Base-by-base conservation (phyloP, 1,140 invertebrate species). In the Amyelois transitella region DNA sequence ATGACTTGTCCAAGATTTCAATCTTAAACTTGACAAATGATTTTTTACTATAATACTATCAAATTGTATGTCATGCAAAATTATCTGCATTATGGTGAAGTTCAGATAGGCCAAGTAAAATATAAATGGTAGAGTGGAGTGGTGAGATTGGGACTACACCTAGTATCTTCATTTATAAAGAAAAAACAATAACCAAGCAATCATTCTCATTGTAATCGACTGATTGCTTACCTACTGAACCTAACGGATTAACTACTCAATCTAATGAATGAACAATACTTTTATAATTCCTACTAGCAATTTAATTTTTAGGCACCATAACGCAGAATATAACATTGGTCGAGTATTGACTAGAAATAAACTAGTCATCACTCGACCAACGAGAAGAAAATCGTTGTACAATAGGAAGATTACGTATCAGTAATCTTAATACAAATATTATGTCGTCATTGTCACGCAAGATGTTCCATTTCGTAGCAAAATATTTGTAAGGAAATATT, bases 401-500 rank as follows among this genome's bases (percentile, higher is more conserved):
- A 66, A 66, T 58, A 25, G 21, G 0, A 38, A 58, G 60, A 60
- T 60, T 62, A 58, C 24, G 20, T 45, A 58, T 60, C 48, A 24
- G 43, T 49, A 19, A 51, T 56, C 43, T 53, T 51, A 53, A 60
- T 56, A 66, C 55, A 67, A 63, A 67, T 63, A 67, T 67, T 60
- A 55, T 67, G 61, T 58, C 55, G 51, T 55, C 50, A 63, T 67
- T 67, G 64, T 67, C 58, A 54, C 52, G 50, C 20, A 45, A 51
- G 44, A 53, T 55, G 50, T 64, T 59, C 28, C 44, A 51, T 53
- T 45, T 54, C 56, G 56, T 21, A 20, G 19, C 49, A 50, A 66
- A 63, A 63, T 63, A 58, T 66, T 66, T 66, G 60, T 67, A 54
- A 50, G 55, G 55, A 55, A 59, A 67, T 67, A 63, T 67, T 67